phyloP scores from a whole-genome alignment of 2,797 vertebrate species.

The Neoniphon sammara region DNA sequence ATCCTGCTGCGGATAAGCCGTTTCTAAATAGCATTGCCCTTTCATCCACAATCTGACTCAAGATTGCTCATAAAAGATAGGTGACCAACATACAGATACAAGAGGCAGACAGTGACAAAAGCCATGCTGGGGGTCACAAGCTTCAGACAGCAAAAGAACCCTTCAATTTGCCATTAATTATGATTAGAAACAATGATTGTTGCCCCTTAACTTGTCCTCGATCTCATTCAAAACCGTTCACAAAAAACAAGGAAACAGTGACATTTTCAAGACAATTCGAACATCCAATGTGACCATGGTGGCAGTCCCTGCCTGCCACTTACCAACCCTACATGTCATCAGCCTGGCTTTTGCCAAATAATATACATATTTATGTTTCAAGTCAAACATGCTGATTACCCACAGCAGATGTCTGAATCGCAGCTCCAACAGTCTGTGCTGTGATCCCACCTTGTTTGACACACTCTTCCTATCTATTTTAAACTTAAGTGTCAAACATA shows the following conservation, averaged over 20 bases:
- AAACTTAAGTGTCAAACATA: constrained; percentile 50
- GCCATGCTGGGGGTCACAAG: not conserved
- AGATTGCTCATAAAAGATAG: constrained; percentile 7
- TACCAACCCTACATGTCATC: constrained; percentile 21
- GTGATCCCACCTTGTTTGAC: constrained; percentile 66
- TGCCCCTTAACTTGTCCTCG: not conserved
- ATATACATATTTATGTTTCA: constrained; percentile 46
- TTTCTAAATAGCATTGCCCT: constrained; percentile 50
- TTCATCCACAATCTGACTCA: constrained; percentile 9
- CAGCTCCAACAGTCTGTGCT: constrained; percentile 51
- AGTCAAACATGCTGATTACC: constrained; percentile 50
- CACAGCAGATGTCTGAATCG: constrained; percentile 67
- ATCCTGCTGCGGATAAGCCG: constrained; percentile 46
- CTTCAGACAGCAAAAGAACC: not conserved
- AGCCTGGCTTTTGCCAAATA: constrained; percentile 18
- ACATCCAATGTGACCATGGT: constrained; percentile 27
- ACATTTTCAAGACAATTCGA: constrained; percentile 31
- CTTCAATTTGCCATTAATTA: not conserved
- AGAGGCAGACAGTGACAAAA: not conserved
- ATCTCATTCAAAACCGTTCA: not conserved
- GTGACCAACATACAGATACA: not conserved
- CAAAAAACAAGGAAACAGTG: not conserved
- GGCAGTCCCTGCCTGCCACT: constrained; percentile 3
- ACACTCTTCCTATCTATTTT: constrained; percentile 63
- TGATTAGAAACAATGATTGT: not conserved